phyloP scores from a whole-genome alignment of 2,113 vertebrate species.

The Ciconia boyciana region DNA sequence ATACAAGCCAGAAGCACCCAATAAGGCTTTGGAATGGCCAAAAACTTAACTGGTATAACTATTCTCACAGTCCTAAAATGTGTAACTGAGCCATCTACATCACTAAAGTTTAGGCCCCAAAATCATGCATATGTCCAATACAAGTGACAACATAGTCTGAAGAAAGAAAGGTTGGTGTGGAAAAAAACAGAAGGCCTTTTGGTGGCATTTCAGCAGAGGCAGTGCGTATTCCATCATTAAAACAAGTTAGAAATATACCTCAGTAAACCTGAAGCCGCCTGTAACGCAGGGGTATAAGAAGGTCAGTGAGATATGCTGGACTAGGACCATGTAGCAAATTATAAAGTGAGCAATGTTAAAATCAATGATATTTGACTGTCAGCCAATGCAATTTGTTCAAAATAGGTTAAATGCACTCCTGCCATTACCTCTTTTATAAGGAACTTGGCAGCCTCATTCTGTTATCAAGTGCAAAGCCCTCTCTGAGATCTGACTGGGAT shows the following conservation, averaged over 20 bases:
- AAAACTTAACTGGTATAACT: not conserved
- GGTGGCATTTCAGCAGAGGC: not conserved
- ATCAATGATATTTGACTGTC: constrained; percentile 61
- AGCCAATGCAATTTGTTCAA: constrained; percentile 58
- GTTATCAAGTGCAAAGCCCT: constrained; percentile 26
- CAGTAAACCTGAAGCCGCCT: not conserved
- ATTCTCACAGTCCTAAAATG: not conserved
- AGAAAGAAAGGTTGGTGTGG: not conserved
- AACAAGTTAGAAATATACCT: not conserved
- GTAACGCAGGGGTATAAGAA: not conserved
- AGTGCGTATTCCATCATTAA: not conserved
- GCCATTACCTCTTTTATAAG: constrained; percentile 44
- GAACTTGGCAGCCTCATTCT: constrained; percentile 22
- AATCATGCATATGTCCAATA: not conserved
- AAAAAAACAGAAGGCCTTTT: rapidly evolving
- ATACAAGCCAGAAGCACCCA: rapidly evolving
- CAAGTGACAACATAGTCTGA: not conserved
- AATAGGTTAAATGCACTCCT: constrained; percentile 39
- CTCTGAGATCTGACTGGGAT: not conserved
- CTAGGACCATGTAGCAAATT: constrained; percentile 21
- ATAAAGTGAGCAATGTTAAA: constrained; percentile 29
- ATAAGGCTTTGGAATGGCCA: not conserved
- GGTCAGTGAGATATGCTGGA: not conserved
- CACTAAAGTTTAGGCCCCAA: not conserved
- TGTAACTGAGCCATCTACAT: not conserved